A percentile compares a stretch with the other conserved stretches of the same genome.
Conservation (phyloP, 2,888 invertebrate genomes). For the Latrodectus elegans region DNA sequence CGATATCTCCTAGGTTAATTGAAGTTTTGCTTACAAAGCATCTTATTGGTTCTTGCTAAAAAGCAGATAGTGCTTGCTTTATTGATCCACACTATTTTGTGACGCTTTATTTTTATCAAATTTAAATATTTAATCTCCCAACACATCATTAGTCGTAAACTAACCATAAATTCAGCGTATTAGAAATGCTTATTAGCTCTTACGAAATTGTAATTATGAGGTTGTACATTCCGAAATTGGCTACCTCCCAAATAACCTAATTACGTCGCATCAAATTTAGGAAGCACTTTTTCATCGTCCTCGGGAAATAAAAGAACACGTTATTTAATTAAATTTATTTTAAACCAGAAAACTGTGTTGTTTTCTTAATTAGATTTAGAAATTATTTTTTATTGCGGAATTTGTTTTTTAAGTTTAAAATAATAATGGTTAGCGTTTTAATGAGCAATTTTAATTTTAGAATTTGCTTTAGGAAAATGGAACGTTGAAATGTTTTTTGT, state of each 20-base stretch:
- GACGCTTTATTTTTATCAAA: not conserved
- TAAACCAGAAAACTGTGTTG: slow-evolving; percentile 18
- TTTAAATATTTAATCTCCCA: slow-evolving; percentile 5
- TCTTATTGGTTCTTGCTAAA: too few relatives aligned
- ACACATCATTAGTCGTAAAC: not conserved
- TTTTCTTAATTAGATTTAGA: slow-evolving; percentile 25
- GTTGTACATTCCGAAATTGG: not conserved
- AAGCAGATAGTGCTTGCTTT: too few relatives aligned
- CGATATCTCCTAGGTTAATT: too few relatives aligned
- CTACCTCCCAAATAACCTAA: slow-evolving; percentile 8
- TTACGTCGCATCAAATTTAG: slow-evolving; percentile 22
- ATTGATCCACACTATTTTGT: too few relatives aligned
- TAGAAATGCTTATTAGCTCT: not conserved
- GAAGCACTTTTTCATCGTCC: slow-evolving; percentile 1
- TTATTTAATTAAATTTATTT: slow-evolving; percentile 45
- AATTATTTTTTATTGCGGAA: not conserved
- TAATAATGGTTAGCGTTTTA: not conserved
- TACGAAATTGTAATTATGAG: slow-evolving; percentile 73
- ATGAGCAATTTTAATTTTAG: not conserved
- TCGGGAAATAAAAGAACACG: slow-evolving; percentile 10
- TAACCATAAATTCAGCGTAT: not conserved
- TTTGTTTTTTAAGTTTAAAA: not conserved
- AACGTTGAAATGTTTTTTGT: not conserved
- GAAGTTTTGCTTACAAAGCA: too few relatives aligned
- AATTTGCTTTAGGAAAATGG: not conserved